phyloP scores from a whole-genome alignment of 2,113 vertebrate species.

The Regulus satrapa region DNA sequence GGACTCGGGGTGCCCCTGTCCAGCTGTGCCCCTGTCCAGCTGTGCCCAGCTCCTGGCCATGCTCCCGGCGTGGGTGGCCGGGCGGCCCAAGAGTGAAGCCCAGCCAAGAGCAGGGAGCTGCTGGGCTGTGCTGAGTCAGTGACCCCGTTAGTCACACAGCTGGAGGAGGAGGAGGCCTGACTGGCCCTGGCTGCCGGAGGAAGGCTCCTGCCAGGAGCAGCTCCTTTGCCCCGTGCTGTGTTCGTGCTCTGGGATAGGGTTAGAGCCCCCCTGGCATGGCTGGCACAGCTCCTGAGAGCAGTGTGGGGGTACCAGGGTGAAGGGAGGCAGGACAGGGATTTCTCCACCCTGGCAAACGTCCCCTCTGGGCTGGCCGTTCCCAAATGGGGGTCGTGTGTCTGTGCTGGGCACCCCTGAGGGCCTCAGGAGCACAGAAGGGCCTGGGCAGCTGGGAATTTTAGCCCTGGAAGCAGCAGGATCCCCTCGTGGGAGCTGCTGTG shows the following conservation, averaged over 20 bases:
- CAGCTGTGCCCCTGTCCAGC: neutral
- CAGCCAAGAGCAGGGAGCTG: neutral
- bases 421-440: neutral
- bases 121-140: too few species aligned
- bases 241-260: neutral
- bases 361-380: neutral
- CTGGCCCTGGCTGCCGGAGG: neutral
- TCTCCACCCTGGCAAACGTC: neutral
- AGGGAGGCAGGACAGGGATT: neutral
- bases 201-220: neutral
- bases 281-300: neutral
- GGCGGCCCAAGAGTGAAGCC: neutral
- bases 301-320: neutral
- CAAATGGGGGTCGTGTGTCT: neutral
- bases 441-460: neutral
- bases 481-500: too few species aligned
- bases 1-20: accelerated
- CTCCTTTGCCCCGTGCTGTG: neutral
- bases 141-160: too few species aligned
- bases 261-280: neutral
- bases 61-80: accelerated
- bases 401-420: neutral
- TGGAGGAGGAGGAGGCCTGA: neutral
- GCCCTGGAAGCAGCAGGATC: neutral
- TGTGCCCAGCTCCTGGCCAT: accelerated